Evolutionary conservation across 2,113 vertebrate genomes (phyloP), one percentile per base, ranked within the genome.

Genomic region (Bubalus kerabau): DNA sequence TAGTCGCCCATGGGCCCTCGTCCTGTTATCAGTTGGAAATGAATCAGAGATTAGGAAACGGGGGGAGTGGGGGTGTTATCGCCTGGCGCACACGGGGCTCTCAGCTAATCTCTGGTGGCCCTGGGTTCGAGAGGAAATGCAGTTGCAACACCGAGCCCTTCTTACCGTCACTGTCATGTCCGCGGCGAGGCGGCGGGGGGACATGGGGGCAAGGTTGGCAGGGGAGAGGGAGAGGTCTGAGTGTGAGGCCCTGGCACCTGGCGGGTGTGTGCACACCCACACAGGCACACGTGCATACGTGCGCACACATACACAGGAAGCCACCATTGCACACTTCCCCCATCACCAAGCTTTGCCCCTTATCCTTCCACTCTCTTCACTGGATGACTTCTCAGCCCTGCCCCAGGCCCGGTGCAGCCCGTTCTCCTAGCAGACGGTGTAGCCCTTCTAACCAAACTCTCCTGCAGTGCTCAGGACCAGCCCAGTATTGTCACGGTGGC

Each of bases 11-110:
- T 24, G 96, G 95, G 78, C 59, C 89, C 89, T 96, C 96, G 67
- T 96, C 97, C 98, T 93, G 87, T 98, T 98, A 98, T 98, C 98
- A 98, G 97, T 98, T 98, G 98, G 91, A 98, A 99, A 98, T 98
- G 98, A 98, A 97, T 98, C 98, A 98, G 97, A 98, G 97, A 98
- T 98, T 98, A 98, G 98, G 98, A 99, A 99, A 98, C 76, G 95
- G 96, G 98, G 94, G 84, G 84, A n/a, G 76, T 74, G 71, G 96
- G 93, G 86, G 85, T 83, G 95, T 98, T 99, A 98, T 99, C 98
- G 59, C 97, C 97, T 52, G 5, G 84, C 57, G 84, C 95, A 98
- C 97, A 91, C 95, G 78, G 97, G 97, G 95, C 96, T 97, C 98
- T 98, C 98, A 54, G 98, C 97, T 98, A 98, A 98, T 98, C 98